Conservation (phyloP, 2,888 invertebrate species). For the Tipula lateralis region DNA sequence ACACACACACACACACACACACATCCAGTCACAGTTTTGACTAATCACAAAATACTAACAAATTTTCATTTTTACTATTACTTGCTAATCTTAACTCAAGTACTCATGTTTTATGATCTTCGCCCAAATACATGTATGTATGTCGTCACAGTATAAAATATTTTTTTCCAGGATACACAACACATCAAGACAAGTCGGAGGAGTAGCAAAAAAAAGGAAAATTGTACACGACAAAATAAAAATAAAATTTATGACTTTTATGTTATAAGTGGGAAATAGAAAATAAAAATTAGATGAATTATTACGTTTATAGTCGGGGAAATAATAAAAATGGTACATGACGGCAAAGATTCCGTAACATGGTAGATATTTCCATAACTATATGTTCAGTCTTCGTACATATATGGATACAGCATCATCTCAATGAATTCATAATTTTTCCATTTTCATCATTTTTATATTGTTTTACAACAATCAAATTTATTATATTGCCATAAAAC, state of each 20-base stretch:
- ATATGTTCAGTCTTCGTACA: background rate
- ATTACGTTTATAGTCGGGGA: background rate
- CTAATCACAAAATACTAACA: background rate
- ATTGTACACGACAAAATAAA: conserved; percentile 24
- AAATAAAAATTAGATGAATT: conserved; percentile 24
- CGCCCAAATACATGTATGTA: background rate
- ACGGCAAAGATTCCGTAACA: background rate
- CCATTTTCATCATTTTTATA: conserved; percentile 11
- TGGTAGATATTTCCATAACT: background rate
- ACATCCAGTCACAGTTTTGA: too few species aligned
- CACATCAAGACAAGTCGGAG: background rate
- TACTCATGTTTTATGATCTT: conserved; percentile 6
- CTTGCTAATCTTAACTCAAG: conserved; percentile 11
- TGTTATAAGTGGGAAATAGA: conserved; percentile 13
- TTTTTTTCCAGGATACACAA: background rate
- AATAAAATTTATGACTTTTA: conserved; percentile 7
- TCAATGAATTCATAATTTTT: conserved; percentile 19
- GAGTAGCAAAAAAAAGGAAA: background rate
- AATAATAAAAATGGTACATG: background rate
- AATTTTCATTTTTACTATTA: background rate
- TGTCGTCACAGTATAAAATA: background rate
- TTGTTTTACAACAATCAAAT: conserved; percentile 24
- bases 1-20: too few species aligned
- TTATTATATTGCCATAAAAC: conserved; percentile 19
- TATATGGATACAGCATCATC: background rate